Base-by-base conservation (phyloP, 2,888 invertebrate species). In the Eurytoma adleriae region DNA sequence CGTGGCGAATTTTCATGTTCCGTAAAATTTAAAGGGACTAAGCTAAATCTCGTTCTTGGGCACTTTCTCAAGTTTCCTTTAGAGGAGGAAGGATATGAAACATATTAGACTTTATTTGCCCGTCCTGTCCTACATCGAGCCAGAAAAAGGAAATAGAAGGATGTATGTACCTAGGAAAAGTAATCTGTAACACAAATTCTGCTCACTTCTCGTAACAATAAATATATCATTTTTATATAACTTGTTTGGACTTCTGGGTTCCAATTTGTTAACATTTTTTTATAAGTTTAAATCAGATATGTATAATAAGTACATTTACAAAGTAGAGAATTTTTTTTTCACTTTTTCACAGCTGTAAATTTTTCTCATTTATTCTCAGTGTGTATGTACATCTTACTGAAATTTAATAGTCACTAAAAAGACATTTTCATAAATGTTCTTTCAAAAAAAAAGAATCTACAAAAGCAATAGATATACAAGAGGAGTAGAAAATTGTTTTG, bases 221-320 rank as follows among this genome's bases (percentile, higher is more conserved):
- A 76, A 76, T 76, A 79, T 64, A 68, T 72, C 54, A 59, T 79
- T 74, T 79, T 75, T 79, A 79, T 79, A 70, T 70, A 79, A 74
- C 16, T 68, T 62, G 66, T 24, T 69, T 59, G 20, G 14, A n/a
- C 50, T 69, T 70, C 10, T 40, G 40, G 52, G 13, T 66, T 75
- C 56, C 48, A 59, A 50, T 27, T 68, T 50, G 66, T 76, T 24
- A 24, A 61, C 16, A 62, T 40, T 12, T 54, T 50, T 54, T 40
- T 52, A 59, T 18, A 66, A 66, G 18, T 2, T 48, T 16, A 24
- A 40, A 16, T 18, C 20, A 18, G 13, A 18, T 40, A 1, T 24
- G 24, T 24, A 24, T 24, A 24, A 24, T 24, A 74, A 24, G 14
- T 18, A 76, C 48, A 16, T 10, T 30, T 52, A 14, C 30, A 12